phyloP scores from a whole-genome alignment of 2,888 invertebrate species.

The Lasioglossum malachurum region DNA sequence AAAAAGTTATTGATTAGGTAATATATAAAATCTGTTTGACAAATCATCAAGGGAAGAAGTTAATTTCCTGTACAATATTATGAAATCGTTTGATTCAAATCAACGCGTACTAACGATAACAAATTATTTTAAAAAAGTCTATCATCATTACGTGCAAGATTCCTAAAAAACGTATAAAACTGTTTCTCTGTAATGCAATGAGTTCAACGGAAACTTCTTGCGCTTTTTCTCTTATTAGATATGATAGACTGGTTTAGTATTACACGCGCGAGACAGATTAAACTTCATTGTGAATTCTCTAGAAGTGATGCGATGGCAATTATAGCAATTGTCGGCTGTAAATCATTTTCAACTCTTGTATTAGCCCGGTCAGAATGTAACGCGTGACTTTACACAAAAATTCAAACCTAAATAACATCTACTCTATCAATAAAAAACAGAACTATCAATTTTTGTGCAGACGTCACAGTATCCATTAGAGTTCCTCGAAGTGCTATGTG shows the following conservation, averaged over 20 bases:
- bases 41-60: background rate
- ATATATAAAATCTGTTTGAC: background rate
- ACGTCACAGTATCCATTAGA: conserved; percentile 90
- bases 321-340: background rate
- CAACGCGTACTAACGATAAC: too few species aligned
- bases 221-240: background rate
- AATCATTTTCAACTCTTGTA: background rate
- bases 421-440: too few species aligned
- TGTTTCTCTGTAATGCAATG: background rate
- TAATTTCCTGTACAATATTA: background rate
- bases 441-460: conserved; percentile 82
- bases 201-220: background rate
- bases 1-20: background rate
- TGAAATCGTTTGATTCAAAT: background rate
- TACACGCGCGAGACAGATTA: background rate
- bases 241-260: background rate
- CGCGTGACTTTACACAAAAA: background rate
- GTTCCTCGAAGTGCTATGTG: conserved; percentile 88
- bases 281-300: background rate
- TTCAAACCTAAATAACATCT: too few species aligned
- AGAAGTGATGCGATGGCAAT: background rate
- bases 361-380: background rate
- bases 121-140: background rate
- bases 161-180: background rate
- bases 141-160: background rate